Conservation (phyloP, 2,797 vertebrate genomes). For the Eulemur rubriventer region DNA sequence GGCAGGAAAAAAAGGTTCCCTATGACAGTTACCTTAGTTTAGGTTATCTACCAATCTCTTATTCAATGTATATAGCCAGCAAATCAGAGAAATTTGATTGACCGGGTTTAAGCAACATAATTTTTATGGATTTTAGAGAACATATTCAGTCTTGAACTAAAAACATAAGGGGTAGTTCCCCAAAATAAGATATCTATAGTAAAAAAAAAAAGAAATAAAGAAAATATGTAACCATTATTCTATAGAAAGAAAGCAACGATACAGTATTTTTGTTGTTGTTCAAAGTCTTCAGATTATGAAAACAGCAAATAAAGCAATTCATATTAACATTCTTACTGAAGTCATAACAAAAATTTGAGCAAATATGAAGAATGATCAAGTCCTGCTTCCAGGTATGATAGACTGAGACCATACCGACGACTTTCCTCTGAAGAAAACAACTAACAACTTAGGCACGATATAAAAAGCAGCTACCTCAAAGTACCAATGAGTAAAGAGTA, state of each 20-base stretch:
- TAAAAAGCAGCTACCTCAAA: not conserved
- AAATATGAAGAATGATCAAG: not conserved
- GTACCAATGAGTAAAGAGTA: not conserved
- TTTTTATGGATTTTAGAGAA: not conserved
- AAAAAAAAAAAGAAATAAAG: not conserved
- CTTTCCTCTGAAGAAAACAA: not conserved
- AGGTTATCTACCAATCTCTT: not conserved
- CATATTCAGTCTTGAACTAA: not conserved
- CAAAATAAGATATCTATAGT: not conserved
- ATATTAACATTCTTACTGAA: not conserved
- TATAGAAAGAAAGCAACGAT: not conserved
- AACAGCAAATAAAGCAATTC: not conserved
- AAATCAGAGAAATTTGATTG: not conserved
- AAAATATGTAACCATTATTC: not conserved
- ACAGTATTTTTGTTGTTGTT: not conserved
- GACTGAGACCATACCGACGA: not conserved
- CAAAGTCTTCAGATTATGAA: not conserved
- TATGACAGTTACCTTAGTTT: not conserved
- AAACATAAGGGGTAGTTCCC: not conserved
- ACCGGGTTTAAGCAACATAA: not conserved
- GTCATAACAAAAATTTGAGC: not conserved
- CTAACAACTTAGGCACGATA: not conserved
- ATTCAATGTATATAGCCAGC: not conserved
- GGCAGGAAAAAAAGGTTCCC: not conserved
- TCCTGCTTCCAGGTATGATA: not conserved